Evolutionary conservation across 2,797 vertebrate genomes (phyloP).

Genomic region (Falco naumanni): DNA sequence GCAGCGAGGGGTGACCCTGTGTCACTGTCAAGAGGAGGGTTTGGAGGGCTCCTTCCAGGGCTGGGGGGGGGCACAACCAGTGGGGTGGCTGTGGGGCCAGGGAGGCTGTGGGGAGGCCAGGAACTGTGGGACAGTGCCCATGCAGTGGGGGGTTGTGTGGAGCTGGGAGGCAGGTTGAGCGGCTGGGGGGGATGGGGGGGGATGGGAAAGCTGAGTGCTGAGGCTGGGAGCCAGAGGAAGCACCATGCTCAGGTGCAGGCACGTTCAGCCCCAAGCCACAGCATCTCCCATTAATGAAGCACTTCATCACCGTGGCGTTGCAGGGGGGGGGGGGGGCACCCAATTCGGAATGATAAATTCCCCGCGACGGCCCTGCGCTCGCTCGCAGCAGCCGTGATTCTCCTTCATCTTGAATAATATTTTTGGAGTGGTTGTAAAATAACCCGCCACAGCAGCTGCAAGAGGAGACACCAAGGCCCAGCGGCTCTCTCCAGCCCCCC

Average conservation of each 20-base stretch:
- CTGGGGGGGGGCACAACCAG: background rate
- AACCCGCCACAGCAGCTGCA: background rate
- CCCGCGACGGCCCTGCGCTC: slow-evolving; percentile 12
- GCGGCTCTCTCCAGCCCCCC: background rate
- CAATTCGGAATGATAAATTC: slow-evolving; percentile 65
- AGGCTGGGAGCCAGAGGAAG: background rate
- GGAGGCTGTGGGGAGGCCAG: too few relatives aligned
- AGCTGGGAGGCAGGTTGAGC: background rate
- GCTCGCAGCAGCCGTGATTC: slow-evolving; percentile 47
- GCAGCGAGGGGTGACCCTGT: background rate
- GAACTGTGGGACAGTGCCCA: background rate
- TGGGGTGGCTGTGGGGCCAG: background rate
- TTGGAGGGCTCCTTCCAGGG: background rate
- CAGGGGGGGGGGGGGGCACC: slow-evolving; percentile 18
- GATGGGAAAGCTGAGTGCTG: background rate
- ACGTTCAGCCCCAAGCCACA: slow-evolving; percentile 21
- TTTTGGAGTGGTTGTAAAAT: slow-evolving; percentile 55
- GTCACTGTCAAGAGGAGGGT: background rate
- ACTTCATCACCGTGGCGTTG: slow-evolving; percentile 37
- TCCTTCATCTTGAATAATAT: slow-evolving; percentile 69
- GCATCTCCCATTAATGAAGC: slow-evolving; percentile 68
- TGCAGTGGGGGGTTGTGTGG: background rate
- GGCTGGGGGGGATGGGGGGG: background rate
- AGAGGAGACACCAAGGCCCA: background rate
- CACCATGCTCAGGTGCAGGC: background rate